phyloP scores from a whole-genome alignment of 2,113 vertebrate species.

The Sinosuthora webbiana region DNA sequence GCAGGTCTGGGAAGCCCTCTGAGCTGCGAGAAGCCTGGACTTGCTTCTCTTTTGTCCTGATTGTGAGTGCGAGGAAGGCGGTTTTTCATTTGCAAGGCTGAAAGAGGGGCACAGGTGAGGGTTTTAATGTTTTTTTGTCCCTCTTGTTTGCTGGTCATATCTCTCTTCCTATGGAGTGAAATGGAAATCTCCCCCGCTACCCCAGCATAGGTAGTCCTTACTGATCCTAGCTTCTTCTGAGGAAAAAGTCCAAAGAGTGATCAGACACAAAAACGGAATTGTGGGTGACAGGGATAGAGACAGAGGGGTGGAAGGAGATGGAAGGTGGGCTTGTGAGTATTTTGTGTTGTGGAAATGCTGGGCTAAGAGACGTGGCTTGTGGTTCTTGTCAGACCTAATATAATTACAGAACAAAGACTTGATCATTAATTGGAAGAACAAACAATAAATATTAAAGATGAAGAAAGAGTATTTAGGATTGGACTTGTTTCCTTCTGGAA shows the following conservation, averaged over 20 bases:
- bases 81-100: background rate
- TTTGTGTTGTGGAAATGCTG: background rate
- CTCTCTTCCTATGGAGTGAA: background rate
- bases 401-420: background rate
- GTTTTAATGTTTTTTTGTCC: background rate
- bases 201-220: background rate
- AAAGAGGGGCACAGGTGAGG: background rate
- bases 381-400: background rate
- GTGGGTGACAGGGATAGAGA: background rate
- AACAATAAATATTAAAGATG: background rate
- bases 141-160: background rate
- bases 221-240: background rate
- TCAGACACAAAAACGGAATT: background rate
- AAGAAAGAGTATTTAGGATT: background rate
- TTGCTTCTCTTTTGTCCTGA: background rate
- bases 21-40: background rate
- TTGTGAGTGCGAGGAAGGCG: accelerated
- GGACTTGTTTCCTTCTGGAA: background rate
- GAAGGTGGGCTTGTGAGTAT: background rate
- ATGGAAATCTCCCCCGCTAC: accelerated
- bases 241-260: background rate
- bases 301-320: background rate
- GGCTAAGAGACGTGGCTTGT: accelerated
- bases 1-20: background rate
- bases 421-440: background rate